Conservation (phyloP, 2,888 invertebrate genomes). For the Phlogophora meticulosa region DNA sequence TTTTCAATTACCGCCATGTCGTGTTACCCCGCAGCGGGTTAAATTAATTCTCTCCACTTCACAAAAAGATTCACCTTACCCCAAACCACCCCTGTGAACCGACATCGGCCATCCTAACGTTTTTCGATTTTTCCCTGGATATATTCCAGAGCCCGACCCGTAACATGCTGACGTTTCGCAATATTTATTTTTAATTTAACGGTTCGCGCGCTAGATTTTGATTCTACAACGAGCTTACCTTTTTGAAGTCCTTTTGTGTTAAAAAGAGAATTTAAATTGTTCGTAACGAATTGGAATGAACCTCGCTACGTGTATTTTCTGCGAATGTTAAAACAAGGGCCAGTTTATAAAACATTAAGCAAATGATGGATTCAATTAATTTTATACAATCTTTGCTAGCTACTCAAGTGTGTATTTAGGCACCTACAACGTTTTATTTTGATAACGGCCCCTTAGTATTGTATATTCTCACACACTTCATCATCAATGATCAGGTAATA, state of each 20-base stretch:
- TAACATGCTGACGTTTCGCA: slow-evolving; percentile 91
- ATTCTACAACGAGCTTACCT: slow-evolving; percentile 84
- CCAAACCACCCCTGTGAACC: slow-evolving; percentile 81
- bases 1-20: slow-evolving; percentile 91
- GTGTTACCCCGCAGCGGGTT: slow-evolving; percentile 91
- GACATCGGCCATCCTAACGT: slow-evolving; percentile 81
- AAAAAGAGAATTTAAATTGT: slow-evolving; percentile 77
- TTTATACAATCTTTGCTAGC: slow-evolving; percentile 32
- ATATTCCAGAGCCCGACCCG: slow-evolving; percentile 79
- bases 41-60: slow-evolving; percentile 91
- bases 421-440: slow-evolving; percentile 4
- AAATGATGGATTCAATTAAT: slow-evolving; percentile 52
- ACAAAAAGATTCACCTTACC: slow-evolving; percentile 91
- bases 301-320: slow-evolving; percentile 63
- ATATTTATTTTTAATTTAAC: slow-evolving; percentile 91
- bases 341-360: slow-evolving; percentile 39
- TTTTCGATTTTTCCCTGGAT: slow-evolving; percentile 82
- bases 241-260: slow-evolving; percentile 84
- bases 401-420: slow-evolving; percentile 23
- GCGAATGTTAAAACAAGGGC: slow-evolving; percentile 49
- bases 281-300: slow-evolving; percentile 77
- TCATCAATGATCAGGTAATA: slow-evolving; percentile 55
- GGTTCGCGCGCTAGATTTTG: slow-evolving; percentile 87
- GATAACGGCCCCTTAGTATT: slow-evolving; percentile 1
- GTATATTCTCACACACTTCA: slow-evolving; percentile 7